These are phyloP conservation scores for Helostoma temminkii DNA, from an alignment of 2,797 vertebrate genomes.

Conservation along the genomic window DNA sequence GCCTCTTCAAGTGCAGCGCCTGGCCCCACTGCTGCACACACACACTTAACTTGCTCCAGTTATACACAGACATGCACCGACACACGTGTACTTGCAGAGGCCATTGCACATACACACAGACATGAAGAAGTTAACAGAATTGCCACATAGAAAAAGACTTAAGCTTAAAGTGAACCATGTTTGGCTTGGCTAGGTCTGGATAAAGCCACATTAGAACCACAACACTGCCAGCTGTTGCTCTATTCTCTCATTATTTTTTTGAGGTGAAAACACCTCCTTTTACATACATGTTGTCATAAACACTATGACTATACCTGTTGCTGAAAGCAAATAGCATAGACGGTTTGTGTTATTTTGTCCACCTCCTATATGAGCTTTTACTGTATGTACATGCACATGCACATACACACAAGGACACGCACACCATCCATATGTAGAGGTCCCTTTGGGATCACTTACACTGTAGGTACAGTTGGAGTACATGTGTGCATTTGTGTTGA, in stretches of 20 bases:
- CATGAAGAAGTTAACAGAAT: neutral
- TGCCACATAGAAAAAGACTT: neutral
- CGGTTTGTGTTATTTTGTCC: constrained; percentile 18
- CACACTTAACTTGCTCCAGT: constrained; percentile 51
- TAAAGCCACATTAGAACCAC: neutral
- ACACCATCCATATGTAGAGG: constrained; percentile 19
- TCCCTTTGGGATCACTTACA: constrained; percentile 78
- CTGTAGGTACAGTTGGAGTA: constrained; percentile 19
- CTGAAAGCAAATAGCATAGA: neutral
- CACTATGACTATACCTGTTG: neutral
- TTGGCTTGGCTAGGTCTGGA: neutral
- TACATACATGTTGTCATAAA: constrained; percentile 1
- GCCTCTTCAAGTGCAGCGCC: constrained; percentile 32
- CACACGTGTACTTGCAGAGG: constrained; percentile 20
- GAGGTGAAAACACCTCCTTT: constrained; percentile 15
- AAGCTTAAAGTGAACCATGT: neutral
- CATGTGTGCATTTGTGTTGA: constrained; percentile 17
- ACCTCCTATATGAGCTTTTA: neutral
- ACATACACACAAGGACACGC: neutral
- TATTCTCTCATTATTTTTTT: constrained; percentile 20
- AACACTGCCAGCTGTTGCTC: neutral
- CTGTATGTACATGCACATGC: neutral
- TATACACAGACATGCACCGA: constrained; percentile 39
- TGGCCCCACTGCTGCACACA: constrained; percentile 52
- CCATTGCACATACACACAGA: neutral